Conservation (phyloP, 2,113 vertebrate species). For the Megalops atlanticus region DNA sequence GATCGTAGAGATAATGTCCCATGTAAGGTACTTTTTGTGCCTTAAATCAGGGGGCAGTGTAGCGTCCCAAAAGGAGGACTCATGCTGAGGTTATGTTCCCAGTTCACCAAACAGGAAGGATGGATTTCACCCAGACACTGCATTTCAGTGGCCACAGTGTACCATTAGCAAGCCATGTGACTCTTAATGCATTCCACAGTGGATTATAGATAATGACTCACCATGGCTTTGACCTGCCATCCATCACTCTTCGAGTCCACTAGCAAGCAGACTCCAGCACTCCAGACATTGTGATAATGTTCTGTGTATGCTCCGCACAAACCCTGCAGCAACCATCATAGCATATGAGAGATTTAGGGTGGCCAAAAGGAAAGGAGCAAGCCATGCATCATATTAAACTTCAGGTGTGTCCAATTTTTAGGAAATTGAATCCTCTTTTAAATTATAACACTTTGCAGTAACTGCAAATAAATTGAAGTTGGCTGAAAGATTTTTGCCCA, state of each 20-base stretch:
- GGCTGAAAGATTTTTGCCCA: too few relatives aligned
- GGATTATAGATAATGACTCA: conserved; percentile 3
- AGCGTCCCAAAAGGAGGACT: too few relatives aligned
- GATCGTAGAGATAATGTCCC: too few relatives aligned
- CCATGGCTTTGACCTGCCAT: conserved; percentile 34
- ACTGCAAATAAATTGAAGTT: too few relatives aligned
- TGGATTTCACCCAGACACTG: too few relatives aligned
- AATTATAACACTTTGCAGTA: too few relatives aligned
- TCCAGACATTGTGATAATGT: background rate
- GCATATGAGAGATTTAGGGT: conserved; percentile 19
- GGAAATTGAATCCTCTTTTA: conserved; percentile 45
- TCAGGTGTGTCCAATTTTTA: conserved; percentile 16
- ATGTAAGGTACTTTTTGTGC: too few relatives aligned
- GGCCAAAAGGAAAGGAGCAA: background rate
- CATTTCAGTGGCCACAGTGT: background rate
- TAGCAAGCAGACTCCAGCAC: conserved; percentile 11
- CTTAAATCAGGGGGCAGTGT: too few relatives aligned
- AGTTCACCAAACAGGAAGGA: too few relatives aligned
- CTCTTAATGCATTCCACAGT: background rate
- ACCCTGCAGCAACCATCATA: conserved; percentile 14
- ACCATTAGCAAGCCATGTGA: background rate
- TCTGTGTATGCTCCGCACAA: background rate
- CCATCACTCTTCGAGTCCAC: conserved; percentile 17
- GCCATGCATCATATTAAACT: conserved; percentile 38
- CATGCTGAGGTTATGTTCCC: too few relatives aligned